A percentile compares a stretch with the other conserved stretches of the same genome.
Evolutionary conservation across 2,113 vertebrate species (phyloP).

Genomic region (Genyomyrus donnyi): DNA sequence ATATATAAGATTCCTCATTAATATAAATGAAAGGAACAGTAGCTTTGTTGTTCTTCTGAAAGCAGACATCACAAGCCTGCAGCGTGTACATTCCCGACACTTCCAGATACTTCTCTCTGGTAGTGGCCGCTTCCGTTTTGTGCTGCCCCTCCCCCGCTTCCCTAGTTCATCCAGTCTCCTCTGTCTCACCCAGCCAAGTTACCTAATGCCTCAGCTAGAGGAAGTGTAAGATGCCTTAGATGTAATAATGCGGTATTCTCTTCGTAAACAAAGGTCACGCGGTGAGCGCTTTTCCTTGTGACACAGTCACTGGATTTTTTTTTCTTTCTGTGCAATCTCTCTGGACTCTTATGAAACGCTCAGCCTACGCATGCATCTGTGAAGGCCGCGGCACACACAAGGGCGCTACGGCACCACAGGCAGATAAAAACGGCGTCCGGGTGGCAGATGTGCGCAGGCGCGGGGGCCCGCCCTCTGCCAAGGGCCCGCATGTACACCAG

Average conservation of each 20-base stretch:
- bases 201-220: constrained; percentile 9
- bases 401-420: not conserved
- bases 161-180: not conserved
- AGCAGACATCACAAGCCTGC: not conserved
- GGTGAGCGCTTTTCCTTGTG: constrained; percentile 38
- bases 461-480: not conserved
- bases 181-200: constrained; percentile 21
- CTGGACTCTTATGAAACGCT: constrained; percentile 40
- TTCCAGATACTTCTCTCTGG: not conserved
- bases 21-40: not conserved
- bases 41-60: not conserved
- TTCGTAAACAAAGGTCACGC: constrained; percentile 48
- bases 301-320: constrained; percentile 31
- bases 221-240: constrained; percentile 4
- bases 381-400: constrained; percentile 20
- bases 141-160: not conserved
- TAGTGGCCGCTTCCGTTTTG: constrained; percentile 33
- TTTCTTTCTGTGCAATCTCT: constrained; percentile 1
- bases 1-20: not conserved
- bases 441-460: constrained; percentile 12
- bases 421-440: constrained; percentile 35
- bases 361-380: constrained; percentile 36
- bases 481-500: not conserved
- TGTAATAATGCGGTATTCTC: constrained; percentile 2
- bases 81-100: not conserved